phyloP scores from a whole-genome alignment of 2,797 vertebrate species.

The Merluccius polli region DNA sequence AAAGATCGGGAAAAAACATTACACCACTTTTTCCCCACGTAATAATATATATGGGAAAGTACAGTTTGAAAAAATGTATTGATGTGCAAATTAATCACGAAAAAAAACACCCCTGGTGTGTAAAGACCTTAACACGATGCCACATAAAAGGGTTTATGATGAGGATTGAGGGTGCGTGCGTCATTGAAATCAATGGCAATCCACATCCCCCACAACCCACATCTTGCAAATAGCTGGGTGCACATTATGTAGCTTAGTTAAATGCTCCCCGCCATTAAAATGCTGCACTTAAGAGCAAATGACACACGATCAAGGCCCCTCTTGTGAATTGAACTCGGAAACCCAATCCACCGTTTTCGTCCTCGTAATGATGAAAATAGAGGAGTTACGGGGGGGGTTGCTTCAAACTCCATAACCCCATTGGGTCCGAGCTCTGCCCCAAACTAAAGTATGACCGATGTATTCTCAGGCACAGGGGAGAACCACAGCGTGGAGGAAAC shows the following conservation, averaged over 20 bases:
- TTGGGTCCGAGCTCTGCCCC: background rate
- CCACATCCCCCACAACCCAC: background rate
- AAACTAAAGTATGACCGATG: conserved; percentile 13
- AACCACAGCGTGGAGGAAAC: conserved; percentile 10
- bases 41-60: too few relatives aligned
- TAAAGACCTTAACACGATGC: background rate
- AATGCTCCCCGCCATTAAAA: conserved; percentile 8
- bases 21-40: too few relatives aligned
- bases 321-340: conserved; percentile 16
- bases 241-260: conserved; percentile 12
- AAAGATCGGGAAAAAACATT: too few relatives aligned
- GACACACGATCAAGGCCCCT: background rate
- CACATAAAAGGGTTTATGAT: background rate
- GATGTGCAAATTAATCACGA: too few relatives aligned
- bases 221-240: conserved; percentile 1
- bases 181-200: background rate
- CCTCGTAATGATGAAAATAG: background rate
- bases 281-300: background rate
- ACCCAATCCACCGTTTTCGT: conserved; percentile 1
- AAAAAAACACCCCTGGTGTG: too few relatives aligned
- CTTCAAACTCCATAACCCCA: conserved; percentile 10
- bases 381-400: background rate
- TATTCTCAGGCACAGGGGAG: background rate
- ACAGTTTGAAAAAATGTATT: too few relatives aligned
- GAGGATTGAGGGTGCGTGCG: background rate